Base-by-base conservation (phyloP, 1,140 invertebrate species). In the Drosophila kepulauana region DNA sequence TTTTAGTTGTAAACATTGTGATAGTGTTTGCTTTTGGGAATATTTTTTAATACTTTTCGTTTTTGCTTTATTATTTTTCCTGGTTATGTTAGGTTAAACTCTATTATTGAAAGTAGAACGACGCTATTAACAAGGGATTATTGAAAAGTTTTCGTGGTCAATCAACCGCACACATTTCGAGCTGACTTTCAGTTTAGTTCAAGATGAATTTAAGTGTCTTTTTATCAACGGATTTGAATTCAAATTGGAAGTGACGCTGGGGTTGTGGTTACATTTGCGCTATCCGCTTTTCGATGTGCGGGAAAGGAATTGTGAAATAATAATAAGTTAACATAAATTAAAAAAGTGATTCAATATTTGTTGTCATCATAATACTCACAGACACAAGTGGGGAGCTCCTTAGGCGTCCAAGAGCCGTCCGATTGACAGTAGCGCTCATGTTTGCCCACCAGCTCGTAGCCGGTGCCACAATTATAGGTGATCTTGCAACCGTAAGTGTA, bases 401-500 rank as follows among this genome's bases (percentile, higher is more conserved):
- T 96, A 1, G 98, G 98, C 8, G 95, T 95, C 98, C 97, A 98
- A 82, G 94, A 95, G 2, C 97, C 97, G 91, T 98, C 97, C 3
- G 97, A 96, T 91, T 97, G 95, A 90, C 98, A 99, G 87, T 96
- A 95, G 46, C 97, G 94, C 81, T 97, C 97, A 0, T 95, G 94
- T 69, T 96, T 95, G 20, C 98, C 98, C 5, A 98, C 95, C 52
- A 99, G 93, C 92, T 99, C 97, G 93, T 97, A 99, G 0, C 97
- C 98, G 5, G 68, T 97, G 11, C 97, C 96, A 91, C 99, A 99
- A 64, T 97, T 96, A 86, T 99, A 99, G 10, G 96, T 96, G 1
- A 99, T 97, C 5, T 96, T 95, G 91, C 98, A 98, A 5, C 97
- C 97, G 91, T 96, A 99, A 0, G 96, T 98, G 92, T 98, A 98